Base-by-base conservation (phyloP, 2,888 invertebrate genomes). In the Adelognathus sp. region DNA sequence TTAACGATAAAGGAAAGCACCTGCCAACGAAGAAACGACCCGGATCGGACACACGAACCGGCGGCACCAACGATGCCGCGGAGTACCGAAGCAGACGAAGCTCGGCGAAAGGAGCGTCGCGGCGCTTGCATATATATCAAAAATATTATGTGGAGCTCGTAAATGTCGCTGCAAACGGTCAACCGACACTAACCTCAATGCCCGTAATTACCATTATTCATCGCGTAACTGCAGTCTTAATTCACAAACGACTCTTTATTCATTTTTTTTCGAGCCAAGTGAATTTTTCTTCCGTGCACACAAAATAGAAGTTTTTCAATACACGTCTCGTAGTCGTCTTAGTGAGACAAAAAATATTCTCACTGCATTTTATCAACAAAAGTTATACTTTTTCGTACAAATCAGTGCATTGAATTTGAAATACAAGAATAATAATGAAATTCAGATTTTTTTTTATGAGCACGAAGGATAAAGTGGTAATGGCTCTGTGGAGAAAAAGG, bases 1-100 rank as follows among this genome's bases (percentile, higher is more conserved):
- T 81, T 79, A 74, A 63, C 76, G 80, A 79, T 78, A 77, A 71
- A 36, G 52, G 31, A 69, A 77, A 81, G 79, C 83, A 84, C 83
- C 84, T 83, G 83, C 76, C 72, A 64, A 58, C 56, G 63, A 70
- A 56, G 67, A 31, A 56, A 56, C 67, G 56, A 31, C 56, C 31
- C 16, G 39, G 16, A 54, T 36, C 16, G 64, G 21, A 41, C 9
- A 46, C 27, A 44, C 36, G n/a, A 66, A 60, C 50, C 18, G 41
- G 14, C 24, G 29, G 29, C 44, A 52, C 36, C 61, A 66, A 31
- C 41, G 76, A 67, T 69, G 56, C 36, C 44, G 29, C 56, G 9
- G 16, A 36, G 29, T 63, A 50, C 31, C 60, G 64, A 16, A 18
- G 11, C 46, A 31, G 54, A 67, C 44, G 54, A 29, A 18, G 11